Evolutionary conservation across 64 coral and sea anemone species (phyloP), one percentile per base, ranked within the genome.

Genomic region (Stichodactyla mertensii): DNA sequence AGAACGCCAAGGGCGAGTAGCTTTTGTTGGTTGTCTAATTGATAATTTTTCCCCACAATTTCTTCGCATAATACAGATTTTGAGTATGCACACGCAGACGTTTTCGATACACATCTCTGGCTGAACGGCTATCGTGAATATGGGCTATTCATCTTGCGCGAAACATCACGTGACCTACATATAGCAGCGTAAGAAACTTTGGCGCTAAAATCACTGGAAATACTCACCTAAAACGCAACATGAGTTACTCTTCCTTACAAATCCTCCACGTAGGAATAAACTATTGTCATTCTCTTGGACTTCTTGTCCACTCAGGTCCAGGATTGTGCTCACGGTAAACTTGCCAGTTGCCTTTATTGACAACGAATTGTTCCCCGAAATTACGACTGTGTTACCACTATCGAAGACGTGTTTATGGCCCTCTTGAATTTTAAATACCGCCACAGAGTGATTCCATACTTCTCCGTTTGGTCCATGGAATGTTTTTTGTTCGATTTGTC

Each of bases 141-240:
- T 45, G 36, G 36, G 36, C 36, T 45, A 3, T 45, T 45, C 36
- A 45, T 45, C 36, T 45, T 45, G 36, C 36, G 36, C 36, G 36
- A 45, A 45, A 45, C 0, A 45, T 45, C 36, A 45, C 36, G 36
- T 45, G 28, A 31, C 28, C 28, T 31, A 31, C 1, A 31, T 31
- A 31, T 31, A 31, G 28, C 28, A 31, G 28, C 28, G 28, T 31
- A 31, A 31, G 28, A 31, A 31, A 31, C 28, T 1, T 31, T 31
- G 0, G 36, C 36, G 36, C 3, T 45, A 45, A 45, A 45, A 45
- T 36, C 31, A 36, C 31, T 36, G 31, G 31, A 36, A 36, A 77
- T 52, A 64, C 85, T 92, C 90, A 96, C 94, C 94, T 19, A 92
- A 57, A 27, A 83, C 71, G 60, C 94, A 96, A 28, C 94, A 96